phyloP scores from a whole-genome alignment of 2,888 invertebrate species.

The Eretmocerus hayati region DNA sequence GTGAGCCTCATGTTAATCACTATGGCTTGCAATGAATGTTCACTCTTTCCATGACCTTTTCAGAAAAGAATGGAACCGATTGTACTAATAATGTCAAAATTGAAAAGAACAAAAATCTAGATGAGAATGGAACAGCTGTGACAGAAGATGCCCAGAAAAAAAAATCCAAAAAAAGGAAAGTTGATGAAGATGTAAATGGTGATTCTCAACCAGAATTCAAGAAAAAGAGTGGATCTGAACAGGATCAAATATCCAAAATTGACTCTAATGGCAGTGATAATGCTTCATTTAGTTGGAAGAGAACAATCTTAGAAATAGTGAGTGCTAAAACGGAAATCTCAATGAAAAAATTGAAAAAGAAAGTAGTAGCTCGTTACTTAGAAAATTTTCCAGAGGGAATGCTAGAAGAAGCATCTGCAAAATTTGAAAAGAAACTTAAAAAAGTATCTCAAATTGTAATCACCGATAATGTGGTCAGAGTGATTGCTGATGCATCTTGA shows the following conservation, averaged over 20 bases:
- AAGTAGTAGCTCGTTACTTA: constrained; percentile 61
- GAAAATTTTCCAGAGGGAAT: constrained; percentile 49
- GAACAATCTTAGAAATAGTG: constrained; percentile 32
- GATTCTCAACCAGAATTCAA: constrained; percentile 13
- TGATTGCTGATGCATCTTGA: too few relatives aligned
- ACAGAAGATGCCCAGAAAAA: constrained; percentile 21
- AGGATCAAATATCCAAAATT: constrained; percentile 7
- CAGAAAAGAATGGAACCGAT: constrained; percentile 36
- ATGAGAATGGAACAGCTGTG: neutral
- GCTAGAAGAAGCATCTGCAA: constrained; percentile 60
- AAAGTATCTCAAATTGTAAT: constrained; percentile 60
- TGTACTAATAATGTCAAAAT: neutral
- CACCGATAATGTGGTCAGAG: constrained; percentile 54
- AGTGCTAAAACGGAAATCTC: constrained; percentile 56
- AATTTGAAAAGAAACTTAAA: constrained; percentile 65
- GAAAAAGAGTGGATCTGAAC: constrained; percentile 13
- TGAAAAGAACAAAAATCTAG: neutral
- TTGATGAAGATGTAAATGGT: constrained; percentile 14
- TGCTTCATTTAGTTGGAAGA: constrained; percentile 36
- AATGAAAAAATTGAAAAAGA: constrained; percentile 68
- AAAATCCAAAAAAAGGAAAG: constrained; percentile 33
- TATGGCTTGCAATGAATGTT: too few relatives aligned
- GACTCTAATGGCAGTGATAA: constrained; percentile 6
- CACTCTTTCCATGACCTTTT: too few relatives aligned
- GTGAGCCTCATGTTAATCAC: too few relatives aligned